Conservation (phyloP, 2,113 vertebrate genomes). For the Mastomys coucha region DNA sequence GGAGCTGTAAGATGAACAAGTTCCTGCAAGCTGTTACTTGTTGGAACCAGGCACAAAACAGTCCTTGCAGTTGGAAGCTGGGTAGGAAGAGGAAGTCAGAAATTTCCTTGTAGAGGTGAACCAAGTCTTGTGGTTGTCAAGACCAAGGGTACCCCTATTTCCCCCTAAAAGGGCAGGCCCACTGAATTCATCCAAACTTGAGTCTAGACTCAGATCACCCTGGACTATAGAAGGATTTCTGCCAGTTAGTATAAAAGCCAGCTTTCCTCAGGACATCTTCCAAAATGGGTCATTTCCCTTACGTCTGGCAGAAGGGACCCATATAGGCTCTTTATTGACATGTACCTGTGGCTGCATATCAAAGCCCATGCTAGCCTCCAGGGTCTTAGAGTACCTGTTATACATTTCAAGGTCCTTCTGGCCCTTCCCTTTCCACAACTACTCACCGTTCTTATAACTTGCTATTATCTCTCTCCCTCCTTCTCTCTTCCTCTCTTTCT, state of each 20-base stretch:
- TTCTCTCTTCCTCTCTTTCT: background rate
- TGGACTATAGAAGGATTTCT: background rate
- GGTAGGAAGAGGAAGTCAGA: background rate
- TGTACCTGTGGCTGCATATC: background rate
- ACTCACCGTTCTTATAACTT: background rate
- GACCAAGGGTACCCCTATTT: background rate
- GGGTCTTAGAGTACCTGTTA: background rate
- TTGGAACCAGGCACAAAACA: background rate
- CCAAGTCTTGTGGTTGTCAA: background rate
- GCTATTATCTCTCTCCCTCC: background rate
- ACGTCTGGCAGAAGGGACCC: background rate
- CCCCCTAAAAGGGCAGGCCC: background rate
- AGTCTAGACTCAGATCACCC: background rate
- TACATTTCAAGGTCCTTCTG: background rate
- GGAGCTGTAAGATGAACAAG: background rate
- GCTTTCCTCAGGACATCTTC: background rate
- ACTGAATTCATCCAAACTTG: background rate
- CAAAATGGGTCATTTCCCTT: background rate
- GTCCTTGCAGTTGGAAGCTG: background rate
- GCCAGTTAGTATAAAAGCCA: background rate
- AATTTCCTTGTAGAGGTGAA: background rate
- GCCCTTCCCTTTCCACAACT: background rate
- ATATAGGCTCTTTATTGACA: background rate
- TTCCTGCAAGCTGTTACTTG: rapidly evolving
- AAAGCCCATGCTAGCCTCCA: background rate